Evolutionary conservation across 64 coral and sea anemone species (phyloP), one percentile per base, ranked within the genome.

Genomic region (Montipora sp.): DNA sequence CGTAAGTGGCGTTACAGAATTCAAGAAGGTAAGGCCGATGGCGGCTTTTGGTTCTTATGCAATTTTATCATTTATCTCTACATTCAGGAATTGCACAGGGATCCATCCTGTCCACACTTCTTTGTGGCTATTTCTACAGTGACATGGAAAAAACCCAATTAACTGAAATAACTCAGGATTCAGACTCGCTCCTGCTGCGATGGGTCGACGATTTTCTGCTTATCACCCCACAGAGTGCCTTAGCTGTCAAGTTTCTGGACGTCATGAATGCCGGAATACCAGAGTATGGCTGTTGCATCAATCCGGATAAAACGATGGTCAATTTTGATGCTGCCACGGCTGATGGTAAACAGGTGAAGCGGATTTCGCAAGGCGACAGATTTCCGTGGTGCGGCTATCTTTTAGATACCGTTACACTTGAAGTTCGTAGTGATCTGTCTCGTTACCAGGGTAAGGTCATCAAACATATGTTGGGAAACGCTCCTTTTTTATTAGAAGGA

Each of bases 181-280:
- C 90, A 75, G 95, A 93, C 73, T 94, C 98, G 8, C 94, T 99
- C 4, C 51, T 99, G 57, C 76, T 99, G 36, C 84, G 98, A 48
- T 96, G 94, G 94, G 89, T 99, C 3, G 98, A 99, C 24, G 98
- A 99, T 75, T 95, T 95, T 75, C 55, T 99, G 36, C 43, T 99
- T 2, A 55, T 99, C 22, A 94, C 98, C 7, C 86, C 92, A 1
- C 19, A 84, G 72, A 24, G 58, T 55, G 73, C 79, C 12, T 51
- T 89, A 50, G 94, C 98, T 12, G 22, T 92, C 16, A 53, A 79
- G 47, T 99, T 96, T 47, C 79, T 99, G 4, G 48, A 46, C 65
- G 77, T 22, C 19, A 96, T 99, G 98, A 92, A 92, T 78, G 69
- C 83, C 55, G 94, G 89, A 16, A 94, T 96, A 80, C 98, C 94